Evolutionary conservation across 2,113 vertebrate species (phyloP), one percentile per base, ranked within the genome.

Genomic region (Anarhynchus alexandrinus): DNA sequence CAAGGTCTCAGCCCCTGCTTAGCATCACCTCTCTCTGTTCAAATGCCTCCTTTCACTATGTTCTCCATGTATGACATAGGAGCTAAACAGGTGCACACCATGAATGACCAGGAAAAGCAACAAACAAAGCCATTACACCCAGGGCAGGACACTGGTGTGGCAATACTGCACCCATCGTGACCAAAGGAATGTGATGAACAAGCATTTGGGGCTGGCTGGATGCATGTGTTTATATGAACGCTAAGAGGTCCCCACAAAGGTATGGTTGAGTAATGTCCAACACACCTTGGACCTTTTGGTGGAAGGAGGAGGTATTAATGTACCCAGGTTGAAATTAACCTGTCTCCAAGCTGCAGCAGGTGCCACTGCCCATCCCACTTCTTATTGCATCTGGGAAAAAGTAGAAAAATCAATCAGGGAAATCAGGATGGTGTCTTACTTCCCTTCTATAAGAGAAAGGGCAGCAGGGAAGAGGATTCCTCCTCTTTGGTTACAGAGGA

Each of bases 1-100:
- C 73, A 65, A n/a, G 17, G 51, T 77, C 65, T 87, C 45, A 12
- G 49, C 9, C 61, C 45, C 40, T 20, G 15, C 52, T 88, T n/a
- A 29, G 30, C 17, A 85, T 22, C 54, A 42, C 23, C n/a, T 64
- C 77, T 71, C 29, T 36, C 40, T 84, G 55, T 40, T 78, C 45
- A 74, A 42, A 27, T 67, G 58, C 38, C 27, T 74, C 64, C 32
- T 38, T 71, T 59, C 69, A 26, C 22, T 51, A 43, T 11, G 8
- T 51, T 92, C 43, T 26, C 34, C 38, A 17, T 0, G 0, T 13
- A 26, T 5, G 20, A 23, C 40, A 16, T 1, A 11, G 26, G 20
- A 66, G n/a, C n/a, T n/a, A n/a, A n/a, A n/a, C 43, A 70, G 17
- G 15, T 32, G 22, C 30, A 47, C 22, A 27, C 29, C 52, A 40